A percentile compares a stretch with the other conserved stretches of the same genome.
Evolutionary conservation across 2,888 invertebrate species (phyloP).

Genomic region (Axea sp.): DNA sequence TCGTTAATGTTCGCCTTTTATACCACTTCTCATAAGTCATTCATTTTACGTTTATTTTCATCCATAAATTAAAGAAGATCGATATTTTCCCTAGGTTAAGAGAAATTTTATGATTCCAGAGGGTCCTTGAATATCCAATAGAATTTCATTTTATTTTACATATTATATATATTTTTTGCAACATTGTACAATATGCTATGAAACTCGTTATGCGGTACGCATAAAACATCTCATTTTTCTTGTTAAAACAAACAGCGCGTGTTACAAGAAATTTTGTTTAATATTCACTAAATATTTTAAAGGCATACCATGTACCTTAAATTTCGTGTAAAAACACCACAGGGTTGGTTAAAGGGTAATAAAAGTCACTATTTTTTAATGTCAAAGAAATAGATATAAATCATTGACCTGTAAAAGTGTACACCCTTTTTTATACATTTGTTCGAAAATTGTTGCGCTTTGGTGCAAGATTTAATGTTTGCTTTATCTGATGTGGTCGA

Average conservation of each 20-base stretch:
- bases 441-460: neutral
- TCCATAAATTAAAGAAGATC: slow-evolving; percentile 41
- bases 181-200: too few relatives aligned
- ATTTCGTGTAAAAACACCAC: neutral
- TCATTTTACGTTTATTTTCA: slow-evolving; percentile 45
- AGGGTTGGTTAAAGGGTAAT: slow-evolving; percentile 4
- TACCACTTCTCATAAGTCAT: slow-evolving; percentile 40
- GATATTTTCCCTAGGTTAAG: slow-evolving; percentile 25
- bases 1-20: slow-evolving; percentile 49
- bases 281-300: slow-evolving; percentile 9
- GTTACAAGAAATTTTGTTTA: too few relatives aligned
- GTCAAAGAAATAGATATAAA: slow-evolving; percentile 10
- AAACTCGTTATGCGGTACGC: too few relatives aligned
- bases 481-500: slow-evolving; percentile 12
- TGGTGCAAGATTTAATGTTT: slow-evolving; percentile 6
- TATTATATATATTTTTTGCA: neutral
- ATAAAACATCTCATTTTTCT: too few relatives aligned
- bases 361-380: slow-evolving; percentile 4
- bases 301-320: neutral
- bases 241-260: too few relatives aligned
- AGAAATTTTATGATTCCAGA: slow-evolving; percentile 23
- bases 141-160: slow-evolving; percentile 6
- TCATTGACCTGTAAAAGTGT: slow-evolving; percentile 12
- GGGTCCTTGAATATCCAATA: neutral
- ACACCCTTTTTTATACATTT: neutral